Conservation (phyloP, 2,888 invertebrate genomes). For the Idaea straminata region DNA sequence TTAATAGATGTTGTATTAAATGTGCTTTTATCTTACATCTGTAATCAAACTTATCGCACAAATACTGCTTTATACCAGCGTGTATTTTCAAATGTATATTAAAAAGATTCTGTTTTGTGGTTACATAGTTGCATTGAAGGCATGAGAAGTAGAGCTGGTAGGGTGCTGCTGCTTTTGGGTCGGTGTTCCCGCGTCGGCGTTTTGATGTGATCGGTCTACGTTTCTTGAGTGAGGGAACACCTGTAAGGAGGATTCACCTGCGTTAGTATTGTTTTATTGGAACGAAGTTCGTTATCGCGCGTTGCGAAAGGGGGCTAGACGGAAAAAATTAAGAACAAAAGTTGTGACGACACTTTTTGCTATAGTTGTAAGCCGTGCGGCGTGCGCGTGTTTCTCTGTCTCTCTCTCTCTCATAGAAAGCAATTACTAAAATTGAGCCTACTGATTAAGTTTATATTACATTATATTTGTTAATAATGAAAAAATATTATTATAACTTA, state of each 20-base stretch:
- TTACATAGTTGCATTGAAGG: constrained; percentile 10
- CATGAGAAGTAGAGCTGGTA: constrained; percentile 7
- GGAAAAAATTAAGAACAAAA: no score
- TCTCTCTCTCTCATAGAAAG: no score
- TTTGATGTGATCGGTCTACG: neutral
- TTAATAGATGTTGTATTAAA: neutral
- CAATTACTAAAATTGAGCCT: no score
- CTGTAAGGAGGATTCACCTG: neutral
- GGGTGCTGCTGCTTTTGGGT: constrained; percentile 10
- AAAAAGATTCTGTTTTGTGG: neutral
- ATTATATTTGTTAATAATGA: no score
- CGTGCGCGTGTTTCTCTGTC: no score
- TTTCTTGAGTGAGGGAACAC: neutral
- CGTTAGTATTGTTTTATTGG: neutral
- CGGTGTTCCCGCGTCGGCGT: constrained; percentile 4
- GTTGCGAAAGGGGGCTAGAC: no score
- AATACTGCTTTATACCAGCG: constrained; percentile 5
- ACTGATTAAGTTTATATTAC: no score
- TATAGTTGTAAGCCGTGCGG: no score
- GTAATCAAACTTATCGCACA: constrained; percentile 8
- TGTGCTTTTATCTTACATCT: neutral
- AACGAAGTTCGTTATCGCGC: no score
- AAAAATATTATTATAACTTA: no score
- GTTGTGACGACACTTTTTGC: no score
- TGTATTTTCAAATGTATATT: constrained; percentile 9